Percentiles rank a stretch among this genome's conserved stretches.
Conservation (phyloP, 2,888 invertebrate genomes). For the Synanthedon formicaeformis region DNA sequence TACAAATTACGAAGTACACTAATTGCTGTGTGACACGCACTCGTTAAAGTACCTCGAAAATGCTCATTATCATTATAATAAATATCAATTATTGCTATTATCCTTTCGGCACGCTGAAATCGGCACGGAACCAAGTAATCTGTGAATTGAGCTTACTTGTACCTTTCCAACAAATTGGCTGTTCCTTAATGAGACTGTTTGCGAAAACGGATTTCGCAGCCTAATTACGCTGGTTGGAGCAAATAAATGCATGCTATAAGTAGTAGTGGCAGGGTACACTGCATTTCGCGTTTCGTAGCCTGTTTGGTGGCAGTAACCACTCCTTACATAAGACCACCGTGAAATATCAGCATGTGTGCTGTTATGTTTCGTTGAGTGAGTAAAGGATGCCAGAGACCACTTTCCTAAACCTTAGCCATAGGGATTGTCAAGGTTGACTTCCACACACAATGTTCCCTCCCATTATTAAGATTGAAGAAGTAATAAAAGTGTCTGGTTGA, state of each 20-base stretch:
- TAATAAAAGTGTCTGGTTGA: too few relatives aligned
- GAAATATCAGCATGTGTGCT: not conserved
- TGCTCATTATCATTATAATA: slow-evolving; percentile 27
- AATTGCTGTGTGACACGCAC: slow-evolving; percentile 22
- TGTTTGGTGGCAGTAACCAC: too few relatives aligned
- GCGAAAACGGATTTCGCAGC: slow-evolving; percentile 36
- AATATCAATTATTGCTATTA: slow-evolving; percentile 34
- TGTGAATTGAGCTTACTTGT: slow-evolving; percentile 50
- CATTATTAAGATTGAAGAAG: too few relatives aligned
- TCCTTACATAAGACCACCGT: too few relatives aligned
- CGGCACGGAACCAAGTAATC: slow-evolving; percentile 20
- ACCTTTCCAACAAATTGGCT: slow-evolving; percentile 42
- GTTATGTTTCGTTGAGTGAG: not conserved
- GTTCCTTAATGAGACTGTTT: slow-evolving; percentile 48
- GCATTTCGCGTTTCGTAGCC: too few relatives aligned
- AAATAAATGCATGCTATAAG: not conserved
- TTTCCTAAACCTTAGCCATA: too few relatives aligned
- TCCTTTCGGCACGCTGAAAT: slow-evolving; percentile 42
- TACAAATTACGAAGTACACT: slow-evolving; percentile 28
- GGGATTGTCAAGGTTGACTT: too few relatives aligned
- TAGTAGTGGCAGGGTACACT: too few relatives aligned
- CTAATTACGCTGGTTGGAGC: not conserved
- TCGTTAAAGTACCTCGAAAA: slow-evolving; percentile 25
- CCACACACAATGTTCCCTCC: too few relatives aligned
- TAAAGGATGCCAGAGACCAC: too few relatives aligned